Conservation (phyloP, 2,797 vertebrate species). For the Macroramphosus scolopax region DNA sequence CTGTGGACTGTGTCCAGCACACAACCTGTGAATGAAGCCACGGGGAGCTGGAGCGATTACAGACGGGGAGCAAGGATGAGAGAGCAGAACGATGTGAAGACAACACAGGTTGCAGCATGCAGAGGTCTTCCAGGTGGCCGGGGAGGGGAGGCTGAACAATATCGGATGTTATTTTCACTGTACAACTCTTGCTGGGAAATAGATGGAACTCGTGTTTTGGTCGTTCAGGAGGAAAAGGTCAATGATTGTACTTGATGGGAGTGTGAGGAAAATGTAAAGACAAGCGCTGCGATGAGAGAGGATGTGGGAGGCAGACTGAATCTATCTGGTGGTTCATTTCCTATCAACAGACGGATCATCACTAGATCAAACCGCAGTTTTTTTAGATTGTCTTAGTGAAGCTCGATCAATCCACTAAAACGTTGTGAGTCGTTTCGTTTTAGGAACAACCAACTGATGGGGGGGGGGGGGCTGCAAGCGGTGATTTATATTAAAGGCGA, state of each 20-base stretch:
- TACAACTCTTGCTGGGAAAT: not conserved
- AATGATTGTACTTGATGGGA: constrained; percentile 18
- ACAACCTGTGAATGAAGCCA: too few species aligned
- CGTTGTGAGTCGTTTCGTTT: constrained; percentile 61
- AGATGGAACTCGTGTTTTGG: constrained; percentile 26
- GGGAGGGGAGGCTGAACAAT: too few species aligned
- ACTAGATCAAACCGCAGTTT: constrained; percentile 55
- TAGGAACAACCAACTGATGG: constrained; percentile 44
- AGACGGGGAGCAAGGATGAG: too few species aligned
- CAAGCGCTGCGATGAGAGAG: not conserved
- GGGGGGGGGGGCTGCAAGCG: constrained; percentile 34
- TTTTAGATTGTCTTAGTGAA: too few species aligned
- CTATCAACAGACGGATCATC: constrained; percentile 61
- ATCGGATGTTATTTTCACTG: not conserved
- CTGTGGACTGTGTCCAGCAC: too few species aligned
- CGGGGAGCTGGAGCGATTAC: too few species aligned
- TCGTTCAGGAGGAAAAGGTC: constrained; percentile 18
- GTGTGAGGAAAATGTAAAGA: constrained; percentile 14
- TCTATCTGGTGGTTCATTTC: constrained; percentile 42
- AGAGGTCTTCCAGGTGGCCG: too few species aligned
- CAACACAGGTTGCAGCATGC: too few species aligned
- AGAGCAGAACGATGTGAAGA: too few species aligned
- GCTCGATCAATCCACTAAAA: constrained; percentile 65
- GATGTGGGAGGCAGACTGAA: constrained; percentile 2
- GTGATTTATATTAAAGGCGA: constrained; percentile 66